phyloP scores from a whole-genome alignment of 2,113 vertebrate species.

The Elephantulus edwardii region DNA sequence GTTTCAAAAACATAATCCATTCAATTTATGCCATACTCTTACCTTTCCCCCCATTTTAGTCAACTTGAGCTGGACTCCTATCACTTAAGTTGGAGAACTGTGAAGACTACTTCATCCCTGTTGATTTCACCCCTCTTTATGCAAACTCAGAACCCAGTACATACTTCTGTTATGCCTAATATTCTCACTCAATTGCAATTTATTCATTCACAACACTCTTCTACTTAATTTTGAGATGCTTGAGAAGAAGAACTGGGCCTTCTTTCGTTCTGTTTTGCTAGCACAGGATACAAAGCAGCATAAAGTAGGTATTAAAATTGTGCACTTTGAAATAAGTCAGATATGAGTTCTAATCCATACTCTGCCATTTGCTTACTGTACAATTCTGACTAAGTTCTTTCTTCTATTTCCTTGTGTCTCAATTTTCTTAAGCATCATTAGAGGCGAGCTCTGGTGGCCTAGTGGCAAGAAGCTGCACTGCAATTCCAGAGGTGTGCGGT shows the following conservation, averaged over 20 bases:
- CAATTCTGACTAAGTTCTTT: not conserved
- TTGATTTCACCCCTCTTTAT: too few species aligned
- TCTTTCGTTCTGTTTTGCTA: not conserved
- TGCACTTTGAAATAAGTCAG: not conserved
- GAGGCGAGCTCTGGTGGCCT: too few species aligned
- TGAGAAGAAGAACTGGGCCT: not conserved
- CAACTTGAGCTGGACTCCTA: too few species aligned
- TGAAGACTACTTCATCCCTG: not conserved
- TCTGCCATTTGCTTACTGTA: not conserved
- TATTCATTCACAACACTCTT: not conserved
- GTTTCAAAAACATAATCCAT: too few species aligned
- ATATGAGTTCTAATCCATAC: not conserved
- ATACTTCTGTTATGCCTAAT: accelerated
- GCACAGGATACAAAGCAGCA: not conserved
- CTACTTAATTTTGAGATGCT: not conserved
- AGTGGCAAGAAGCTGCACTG: too few species aligned
- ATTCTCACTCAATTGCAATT: accelerated
- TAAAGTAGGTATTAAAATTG: not conserved
- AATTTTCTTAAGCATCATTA: not conserved
- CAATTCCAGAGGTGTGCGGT: too few species aligned
- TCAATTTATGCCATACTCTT: too few species aligned
- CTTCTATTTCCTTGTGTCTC: not conserved
- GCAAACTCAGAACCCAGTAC: not conserved
- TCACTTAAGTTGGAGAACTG: not conserved
- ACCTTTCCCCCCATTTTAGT: too few species aligned